These are phyloP conservation scores for Falco biarmicus DNA, from an alignment of 2,797 vertebrate species.

Conservation along the genomic window DNA sequence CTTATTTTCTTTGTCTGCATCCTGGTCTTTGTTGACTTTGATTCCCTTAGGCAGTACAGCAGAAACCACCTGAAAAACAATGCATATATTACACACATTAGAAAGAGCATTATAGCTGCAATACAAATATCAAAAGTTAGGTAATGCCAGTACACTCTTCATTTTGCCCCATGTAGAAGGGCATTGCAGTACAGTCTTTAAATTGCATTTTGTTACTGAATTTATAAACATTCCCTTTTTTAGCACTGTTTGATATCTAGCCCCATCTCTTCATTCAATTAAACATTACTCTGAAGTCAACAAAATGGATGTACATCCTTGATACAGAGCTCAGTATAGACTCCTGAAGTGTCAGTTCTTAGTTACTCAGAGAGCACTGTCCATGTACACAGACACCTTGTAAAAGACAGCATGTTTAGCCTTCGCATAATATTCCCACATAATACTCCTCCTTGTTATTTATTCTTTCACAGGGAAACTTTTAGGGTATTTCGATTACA, in stretches of 20 bases:
- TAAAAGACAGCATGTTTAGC: not conserved
- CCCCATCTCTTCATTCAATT: not conserved
- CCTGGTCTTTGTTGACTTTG: constrained; percentile 43
- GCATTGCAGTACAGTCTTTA: not conserved
- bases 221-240: not conserved
- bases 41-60: constrained; percentile 54
- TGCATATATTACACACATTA: not conserved
- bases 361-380: not conserved
- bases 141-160: not conserved
- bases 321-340: not conserved
- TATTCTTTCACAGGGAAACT: not conserved
- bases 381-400: not conserved
- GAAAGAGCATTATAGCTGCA: not conserved
- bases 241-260: not conserved
- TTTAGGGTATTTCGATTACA: not conserved
- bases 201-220: not conserved
- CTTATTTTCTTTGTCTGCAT: constrained; percentile 44
- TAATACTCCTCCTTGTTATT: not conserved
- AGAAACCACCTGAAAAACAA: constrained; percentile 65
- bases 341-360: not conserved
- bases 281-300: not conserved
- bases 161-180: not conserved
- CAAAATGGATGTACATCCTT: not conserved
- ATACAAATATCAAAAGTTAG: not conserved
- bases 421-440: not conserved